These are phyloP conservation scores for Dendrophyllia cribrosa DNA, from an alignment of 64 coral and sea anemone genomes.

Conservation along the genomic window DNA sequence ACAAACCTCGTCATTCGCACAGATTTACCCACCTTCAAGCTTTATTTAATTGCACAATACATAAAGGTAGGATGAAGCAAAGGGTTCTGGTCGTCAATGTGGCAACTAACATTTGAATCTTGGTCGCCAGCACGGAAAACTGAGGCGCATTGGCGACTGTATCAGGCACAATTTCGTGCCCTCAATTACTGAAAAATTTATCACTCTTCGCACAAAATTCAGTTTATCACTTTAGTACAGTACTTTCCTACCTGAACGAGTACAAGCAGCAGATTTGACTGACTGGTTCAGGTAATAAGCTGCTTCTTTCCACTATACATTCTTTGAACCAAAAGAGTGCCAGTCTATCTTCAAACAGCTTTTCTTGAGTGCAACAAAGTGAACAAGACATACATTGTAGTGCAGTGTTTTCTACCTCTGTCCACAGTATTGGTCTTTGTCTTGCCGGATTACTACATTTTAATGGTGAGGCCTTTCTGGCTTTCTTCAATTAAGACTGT, in stretches of 20 bases:
- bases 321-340: neutral
- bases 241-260: neutral
- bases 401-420: neutral
- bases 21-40: neutral
- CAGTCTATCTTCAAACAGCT: neutral
- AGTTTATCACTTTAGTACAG: no score
- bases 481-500: neutral
- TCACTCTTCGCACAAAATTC: no score
- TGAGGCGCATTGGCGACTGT: conserved; percentile 24
- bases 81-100: neutral
- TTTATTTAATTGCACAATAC: conserved; percentile 20
- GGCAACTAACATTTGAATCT: conserved; percentile 22
- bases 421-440: conserved; percentile 3
- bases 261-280: neutral
- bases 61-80: conserved; percentile 9
- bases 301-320: conserved; percentile 1
- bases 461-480: neutral
- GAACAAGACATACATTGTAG: no score
- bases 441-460: neutral
- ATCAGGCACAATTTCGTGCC: conserved; percentile 17
- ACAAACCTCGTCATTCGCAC: conserved; percentile 2
- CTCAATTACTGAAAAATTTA: neutral
- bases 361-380: neutral
- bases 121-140: conserved; percentile 3
- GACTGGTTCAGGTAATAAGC: neutral